Evolutionary conservation across 2,888 invertebrate species (phyloP), one percentile per base, ranked within the genome.

Genomic region (Andrena marginata): DNA sequence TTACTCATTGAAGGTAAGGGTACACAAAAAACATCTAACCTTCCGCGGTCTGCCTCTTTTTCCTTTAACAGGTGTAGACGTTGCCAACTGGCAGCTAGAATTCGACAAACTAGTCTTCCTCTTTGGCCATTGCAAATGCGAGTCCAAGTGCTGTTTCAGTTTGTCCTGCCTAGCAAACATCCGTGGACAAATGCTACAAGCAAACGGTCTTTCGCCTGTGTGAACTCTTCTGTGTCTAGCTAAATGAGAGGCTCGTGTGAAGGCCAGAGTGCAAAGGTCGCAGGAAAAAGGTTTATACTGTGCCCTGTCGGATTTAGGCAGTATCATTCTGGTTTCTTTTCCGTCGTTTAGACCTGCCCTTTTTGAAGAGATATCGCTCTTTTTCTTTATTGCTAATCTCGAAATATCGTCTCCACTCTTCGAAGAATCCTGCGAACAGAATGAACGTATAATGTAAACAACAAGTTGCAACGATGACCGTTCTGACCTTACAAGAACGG

Each of bases 91-190:
- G 13, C 80, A 68, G 72, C 74, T 63, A 31, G 82, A 54, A 8
- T 70, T 82, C 16, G 85, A 82, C 62, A 87, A 77, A 31, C 59
- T 73, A 35, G 75, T 70, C 84, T 89, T 89, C 60, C 91, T 86
- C 68, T 91, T 92, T 20, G 93, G 91, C 92, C 92, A 93, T 54
- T 93, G 93, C 16, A 92, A 76, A 71, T 93, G 93, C 16, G 93
- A 93, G 49, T 93, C 93, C 82, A 93, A 75, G 71, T 97, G 97
- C 87, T 96, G 96, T 83, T 97, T 96, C 89, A 97, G 94, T 91
- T 97, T 97, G 93, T 97, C 97, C 87, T 96, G 96, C 78, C 97
- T 94, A 29, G 97, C 96, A 94, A 97, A 97, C 87, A 96, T 96
- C 74, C 96, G 96, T 0, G 96, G 96, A 93, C 97, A 97, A 84